A percentile compares a stretch with the other conserved stretches of the same genome.
Evolutionary conservation across 37 sponge, comb jelly and placozoan genomes (phyloP).

Genomic region (Mnemiopsis leidyi): DNA sequence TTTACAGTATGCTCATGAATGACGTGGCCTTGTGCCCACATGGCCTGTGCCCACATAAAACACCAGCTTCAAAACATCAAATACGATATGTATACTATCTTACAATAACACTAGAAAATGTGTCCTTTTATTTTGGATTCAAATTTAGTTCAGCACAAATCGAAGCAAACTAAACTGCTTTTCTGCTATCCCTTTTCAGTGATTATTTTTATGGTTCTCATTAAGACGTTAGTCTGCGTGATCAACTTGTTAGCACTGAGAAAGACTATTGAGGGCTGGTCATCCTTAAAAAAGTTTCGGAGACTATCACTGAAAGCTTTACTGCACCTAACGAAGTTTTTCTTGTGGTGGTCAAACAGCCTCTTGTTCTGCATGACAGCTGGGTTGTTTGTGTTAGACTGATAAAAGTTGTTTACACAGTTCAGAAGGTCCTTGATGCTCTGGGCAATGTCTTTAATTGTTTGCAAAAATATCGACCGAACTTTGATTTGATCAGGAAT

Average conservation of each 20-base stretch:
- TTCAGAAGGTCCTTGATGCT: conserved; percentile 59
- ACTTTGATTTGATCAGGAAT: conserved; percentile 42
- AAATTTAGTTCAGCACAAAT: neutral
- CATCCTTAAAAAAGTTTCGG: conserved; percentile 20
- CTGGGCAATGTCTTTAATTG: conserved; percentile 64
- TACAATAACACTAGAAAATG: neutral
- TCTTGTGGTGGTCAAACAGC: conserved; percentile 54
- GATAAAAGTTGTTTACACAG: conserved; percentile 45
- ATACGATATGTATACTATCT: neutral
- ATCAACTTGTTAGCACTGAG: conserved; percentile 48
- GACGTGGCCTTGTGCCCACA: too few species aligned
- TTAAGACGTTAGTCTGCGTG: conserved; percentile 59
- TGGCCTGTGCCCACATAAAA: too few species aligned
- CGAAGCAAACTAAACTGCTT: neutral
- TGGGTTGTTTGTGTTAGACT: conserved; percentile 36
- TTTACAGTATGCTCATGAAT: too few species aligned
- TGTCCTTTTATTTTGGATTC: neutral
- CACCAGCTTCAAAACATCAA: neutral
- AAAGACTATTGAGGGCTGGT: neutral
- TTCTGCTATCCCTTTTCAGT: conserved; percentile 28
- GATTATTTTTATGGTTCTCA: conserved; percentile 58
- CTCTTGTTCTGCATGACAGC: conserved; percentile 58
- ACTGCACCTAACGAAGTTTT: conserved; percentile 40
- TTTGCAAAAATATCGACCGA: conserved; percentile 2
- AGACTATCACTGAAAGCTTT: conserved; percentile 64